Conservation (phyloP, 2,888 invertebrate genomes). For the Nephrotoma appendiculata region DNA sequence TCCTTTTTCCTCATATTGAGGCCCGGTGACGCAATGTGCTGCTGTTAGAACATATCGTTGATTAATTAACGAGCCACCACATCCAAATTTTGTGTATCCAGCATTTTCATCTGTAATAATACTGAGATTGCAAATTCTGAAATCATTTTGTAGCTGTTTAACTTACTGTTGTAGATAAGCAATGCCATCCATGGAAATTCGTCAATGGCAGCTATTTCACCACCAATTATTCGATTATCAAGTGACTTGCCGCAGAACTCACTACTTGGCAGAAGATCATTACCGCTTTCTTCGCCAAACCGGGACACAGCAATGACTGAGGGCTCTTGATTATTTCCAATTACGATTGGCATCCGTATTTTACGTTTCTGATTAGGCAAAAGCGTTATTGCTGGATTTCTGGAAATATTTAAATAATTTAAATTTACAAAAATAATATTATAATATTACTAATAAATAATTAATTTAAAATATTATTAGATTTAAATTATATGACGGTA, state of each 20-base stretch:
- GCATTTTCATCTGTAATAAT: neutral
- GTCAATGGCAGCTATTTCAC: conserved; percentile 43
- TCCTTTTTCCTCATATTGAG: conserved; percentile 33
- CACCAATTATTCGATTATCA: conserved; percentile 45
- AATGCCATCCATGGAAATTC: conserved; percentile 50
- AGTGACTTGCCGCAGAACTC: conserved; percentile 38
- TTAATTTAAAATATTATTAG: too few species aligned
- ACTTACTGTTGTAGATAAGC: conserved; percentile 34
- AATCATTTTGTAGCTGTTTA: neutral
- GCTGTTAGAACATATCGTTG: conserved; percentile 44
- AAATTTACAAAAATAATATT: too few species aligned
- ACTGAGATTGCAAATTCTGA: neutral
- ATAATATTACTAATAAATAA: too few species aligned
- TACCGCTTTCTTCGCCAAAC: neutral
- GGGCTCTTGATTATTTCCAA: neutral
- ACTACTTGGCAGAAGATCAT: neutral
- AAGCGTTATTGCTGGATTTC: neutral
- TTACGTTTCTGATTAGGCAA: neutral
- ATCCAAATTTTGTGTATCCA: conserved; percentile 33
- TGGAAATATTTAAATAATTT: neutral
- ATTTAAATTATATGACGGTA: too few species aligned
- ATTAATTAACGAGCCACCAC: conserved; percentile 46
- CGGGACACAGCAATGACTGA: neutral
- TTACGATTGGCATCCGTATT: neutral
- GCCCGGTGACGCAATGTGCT: conserved; percentile 44